Percentiles rank a stretch among this genome's conserved stretches.
These are phyloP conservation scores for Callionymus lyra DNA, from an alignment of 2,113 vertebrate species.

Conservation along the genomic window DNA sequence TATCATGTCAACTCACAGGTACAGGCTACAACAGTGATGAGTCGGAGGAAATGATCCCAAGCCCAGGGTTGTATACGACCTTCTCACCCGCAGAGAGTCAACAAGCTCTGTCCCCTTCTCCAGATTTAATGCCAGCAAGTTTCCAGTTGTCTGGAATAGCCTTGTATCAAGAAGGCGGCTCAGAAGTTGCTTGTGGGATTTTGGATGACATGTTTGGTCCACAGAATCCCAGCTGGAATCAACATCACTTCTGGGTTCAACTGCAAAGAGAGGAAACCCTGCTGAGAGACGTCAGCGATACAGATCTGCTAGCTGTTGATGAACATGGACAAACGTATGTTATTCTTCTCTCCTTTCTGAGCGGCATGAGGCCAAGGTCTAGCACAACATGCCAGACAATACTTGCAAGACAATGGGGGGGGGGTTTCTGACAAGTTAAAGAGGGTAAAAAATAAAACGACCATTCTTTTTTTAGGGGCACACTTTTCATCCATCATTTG, in stretches of 20 bases:
- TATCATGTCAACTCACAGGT: background rate
- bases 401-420: no score
- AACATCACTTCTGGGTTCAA: slow-evolving; percentile 67
- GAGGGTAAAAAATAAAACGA: no score
- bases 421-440: no score
- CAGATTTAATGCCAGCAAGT: slow-evolving; percentile 9
- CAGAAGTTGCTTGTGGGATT: background rate
- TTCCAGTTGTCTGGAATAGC: background rate
- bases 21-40: slow-evolving; percentile 31
- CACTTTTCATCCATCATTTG: no score
- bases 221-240: slow-evolving; percentile 17
- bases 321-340: slow-evolving; percentile 64
- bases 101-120: slow-evolving; percentile 17
- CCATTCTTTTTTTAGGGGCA: no score
- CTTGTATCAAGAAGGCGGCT: background rate
- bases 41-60: slow-evolving; percentile 41
- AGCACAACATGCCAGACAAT: no score
- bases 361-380: no score
- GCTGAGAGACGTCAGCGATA: slow-evolving; percentile 46
- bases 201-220: background rate
- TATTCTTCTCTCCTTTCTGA: background rate
- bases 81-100: slow-evolving; percentile 23
- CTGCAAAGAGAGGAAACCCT: slow-evolving; percentile 62
- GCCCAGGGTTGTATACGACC: slow-evolving; percentile 19
- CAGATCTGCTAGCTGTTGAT: slow-evolving; percentile 56